Evolutionary conservation across 2,113 vertebrate genomes (phyloP), one percentile per base, ranked within the genome.

Genomic region (Cichladusa arquata): DNA sequence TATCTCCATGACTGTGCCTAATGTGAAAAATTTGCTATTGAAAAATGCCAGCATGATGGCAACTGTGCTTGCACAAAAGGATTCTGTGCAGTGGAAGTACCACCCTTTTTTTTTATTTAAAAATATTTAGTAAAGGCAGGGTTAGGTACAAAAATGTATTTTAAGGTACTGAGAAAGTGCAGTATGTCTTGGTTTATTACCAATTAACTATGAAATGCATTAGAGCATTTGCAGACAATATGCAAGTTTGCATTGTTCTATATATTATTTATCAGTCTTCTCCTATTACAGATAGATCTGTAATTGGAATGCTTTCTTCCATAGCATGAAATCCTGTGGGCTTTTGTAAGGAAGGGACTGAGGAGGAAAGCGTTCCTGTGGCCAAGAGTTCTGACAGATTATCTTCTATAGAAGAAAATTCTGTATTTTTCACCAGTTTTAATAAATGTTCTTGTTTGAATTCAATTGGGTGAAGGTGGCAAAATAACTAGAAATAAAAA

Each of bases 191-290:
- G 76, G 48, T 86, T 95, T 95, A 64, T 93, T 95, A 66, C n/a
- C 80, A 74, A 19, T 81, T 81, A 92, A 48, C 48, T 81, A 36
- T 90, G 85, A 88, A 92, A 73, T 90, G 60, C 90, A 93, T 95
- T 90, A 92, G 62, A 80, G 62, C 71, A 58, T 90, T 96, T 97
- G 54, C 87, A 94, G 92, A 60, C 81, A 83, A 56, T 90, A 91
- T 90, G 71, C 81, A 93, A 80, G 82, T 87, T 95, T 8, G 7
- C 87, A 86, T 96, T 94, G 78, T 82, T 95, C 79, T 83, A 83
- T 94, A 54, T 94, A 97, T 95, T 97, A 95, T 96, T 97, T 96
- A 96, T 92, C 78, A 95, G 42, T 60, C 90, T 90, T 96, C 90
- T 96, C 85, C 71, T 94, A 28, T 96, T 96, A 95, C 94, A 93